Percentiles rank a stretch among this genome's conserved stretches.
These are phyloP conservation scores for Montipora sp. DNA, from an alignment of 64 coral and sea anemone species.

Conservation along the genomic window DNA sequence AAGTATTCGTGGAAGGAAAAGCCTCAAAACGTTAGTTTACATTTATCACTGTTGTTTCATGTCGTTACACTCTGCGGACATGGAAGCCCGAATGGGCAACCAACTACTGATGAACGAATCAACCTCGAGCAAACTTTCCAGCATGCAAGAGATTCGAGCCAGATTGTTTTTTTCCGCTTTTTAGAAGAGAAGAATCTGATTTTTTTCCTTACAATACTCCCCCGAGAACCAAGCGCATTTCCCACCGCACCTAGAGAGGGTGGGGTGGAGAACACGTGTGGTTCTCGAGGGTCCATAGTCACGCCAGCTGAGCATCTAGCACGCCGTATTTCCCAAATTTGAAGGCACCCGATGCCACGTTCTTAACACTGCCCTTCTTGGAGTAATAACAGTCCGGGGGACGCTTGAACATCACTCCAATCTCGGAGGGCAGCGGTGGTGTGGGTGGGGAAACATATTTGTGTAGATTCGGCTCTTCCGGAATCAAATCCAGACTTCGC, in stretches of 20 bases:
- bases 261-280: not conserved
- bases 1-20: too few relatives aligned
- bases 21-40: too few relatives aligned
- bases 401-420: constrained; percentile 43
- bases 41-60: too few relatives aligned
- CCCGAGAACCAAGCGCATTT: constrained; percentile 33
- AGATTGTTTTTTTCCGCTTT: not conserved
- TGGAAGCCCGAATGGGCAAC: too few relatives aligned
- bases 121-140: too few relatives aligned
- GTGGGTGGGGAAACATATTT: constrained; percentile 44
- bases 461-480: constrained; percentile 31
- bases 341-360: not conserved
- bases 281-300: constrained; percentile 41
- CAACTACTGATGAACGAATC: too few relatives aligned
- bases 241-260: not conserved
- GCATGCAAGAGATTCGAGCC: not conserved
- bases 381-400: constrained; percentile 40
- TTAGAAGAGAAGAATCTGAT: not conserved
- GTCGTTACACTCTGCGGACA: too few relatives aligned
- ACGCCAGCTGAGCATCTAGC: constrained; percentile 30
- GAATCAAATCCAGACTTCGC: constrained; percentile 64
- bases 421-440: constrained; percentile 12
- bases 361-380: constrained; percentile 7
- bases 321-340: constrained; percentile 54
- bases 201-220: not conserved